A percentile compares a stretch with the other conserved stretches of the same genome.
phyloP scores from a whole-genome alignment of 53 echinoderm and acorn worm genomes.

The Zoroaster sp. region DNA sequence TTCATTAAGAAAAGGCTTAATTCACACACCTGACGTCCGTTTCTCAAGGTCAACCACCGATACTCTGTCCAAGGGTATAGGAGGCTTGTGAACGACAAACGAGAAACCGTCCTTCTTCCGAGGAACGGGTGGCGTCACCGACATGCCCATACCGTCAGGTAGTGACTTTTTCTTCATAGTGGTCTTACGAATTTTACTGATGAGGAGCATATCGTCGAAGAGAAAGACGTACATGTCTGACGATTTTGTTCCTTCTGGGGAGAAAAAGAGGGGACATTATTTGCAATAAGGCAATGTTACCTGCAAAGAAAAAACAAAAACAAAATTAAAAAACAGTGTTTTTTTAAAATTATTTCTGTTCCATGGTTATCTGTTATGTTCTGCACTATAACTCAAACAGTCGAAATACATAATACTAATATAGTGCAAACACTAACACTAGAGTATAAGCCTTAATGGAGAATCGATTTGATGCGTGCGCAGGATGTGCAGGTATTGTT shows the following conservation, averaged over 20 bases:
- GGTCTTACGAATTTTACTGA: conserved; percentile 73
- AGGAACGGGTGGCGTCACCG: conserved; percentile 61
- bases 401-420: too few species aligned
- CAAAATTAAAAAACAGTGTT: too few species aligned
- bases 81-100: conserved; percentile 77
- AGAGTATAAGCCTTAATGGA: too few species aligned
- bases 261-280: too few species aligned
- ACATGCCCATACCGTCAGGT: conserved; percentile 45
- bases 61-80: conserved; percentile 89
- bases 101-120: conserved; percentile 70
- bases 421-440: too few species aligned
- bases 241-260: conserved; percentile 80
- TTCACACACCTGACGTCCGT: conserved; percentile 63
- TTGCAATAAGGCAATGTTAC: too few species aligned
- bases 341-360: too few species aligned
- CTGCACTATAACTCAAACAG: too few species aligned
- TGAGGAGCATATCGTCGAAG: conserved; percentile 92
- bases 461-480: too few species aligned
- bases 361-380: too few species aligned
- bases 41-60: conserved; percentile 76
- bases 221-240: conserved; percentile 87
- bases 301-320: too few species aligned
- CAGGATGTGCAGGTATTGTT: too few species aligned
- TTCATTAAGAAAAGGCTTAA: background rate
- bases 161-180: conserved; percentile 71